Evolutionary conservation across 2,797 vertebrate species (phyloP), one percentile per base, ranked within the genome.

Genomic region (Acrossocheilus wenchowensis): DNA sequence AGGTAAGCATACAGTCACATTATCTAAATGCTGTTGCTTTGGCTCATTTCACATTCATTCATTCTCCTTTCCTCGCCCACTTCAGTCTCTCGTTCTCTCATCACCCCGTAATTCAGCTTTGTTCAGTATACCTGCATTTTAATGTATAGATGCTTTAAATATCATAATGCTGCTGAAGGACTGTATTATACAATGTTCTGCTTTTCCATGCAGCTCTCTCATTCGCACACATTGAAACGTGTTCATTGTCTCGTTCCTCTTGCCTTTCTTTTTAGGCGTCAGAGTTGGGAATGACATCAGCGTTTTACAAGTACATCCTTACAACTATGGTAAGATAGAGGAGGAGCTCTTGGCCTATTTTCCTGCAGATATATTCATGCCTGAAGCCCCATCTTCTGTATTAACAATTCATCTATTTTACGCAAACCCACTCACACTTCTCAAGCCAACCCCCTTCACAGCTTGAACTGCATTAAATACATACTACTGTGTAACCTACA

Each of bases 301-400:
- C 94, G 89, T 93, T 95, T 95, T 94, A 95, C 95, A 95, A 96
- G 93, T 95, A 95, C 94, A 94, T 95, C 93, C 94, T 94, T 85
- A 92, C 92, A 90, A 93, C 93, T 92, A 95, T 94, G 94, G 93
- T 92, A 92, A 92, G 93, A 91, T 92, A 89, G 90, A 87, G 87
- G 69, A 91, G 90, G 54, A 75, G 78, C 88, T 90, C 90, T 50
- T 92, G 92, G 94, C 94, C 81, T 84, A 64, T 52, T 83, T 84
- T 77, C 52, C 39, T 45, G 64, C 54, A 87, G 82, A 87, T 80
- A 74, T 66, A 86, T 74, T 81, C 78, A 81, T 57, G 85, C 85
- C 78, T 52, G 57, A 4, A 81, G 85, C 78, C 34, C 36, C 45
- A 66, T 75, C 43, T 86, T 75, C 34, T 81, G 57, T 66, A 86